phyloP scores from a whole-genome alignment of 2,888 invertebrate species.

The Salticus scenicus region DNA sequence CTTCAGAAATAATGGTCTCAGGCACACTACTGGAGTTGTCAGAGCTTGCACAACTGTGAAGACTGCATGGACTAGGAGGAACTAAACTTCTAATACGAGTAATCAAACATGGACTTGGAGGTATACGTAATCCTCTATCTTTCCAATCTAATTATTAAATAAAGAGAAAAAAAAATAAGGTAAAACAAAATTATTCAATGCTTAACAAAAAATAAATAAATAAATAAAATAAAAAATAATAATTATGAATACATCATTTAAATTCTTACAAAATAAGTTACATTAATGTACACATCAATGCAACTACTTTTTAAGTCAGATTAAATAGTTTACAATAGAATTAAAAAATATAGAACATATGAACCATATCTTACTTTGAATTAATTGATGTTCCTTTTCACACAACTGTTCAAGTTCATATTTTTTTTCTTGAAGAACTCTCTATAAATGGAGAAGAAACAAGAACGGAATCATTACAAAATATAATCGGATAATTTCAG shows the following conservation, averaged over 20 bases:
- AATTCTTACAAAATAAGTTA: too few relatives aligned
- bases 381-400: slow-evolving; percentile 76
- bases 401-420: slow-evolving; percentile 75
- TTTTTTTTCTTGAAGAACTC: slow-evolving; percentile 86
- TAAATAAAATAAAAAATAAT: too few relatives aligned
- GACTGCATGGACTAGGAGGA: slow-evolving; percentile 60
- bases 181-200: not conserved
- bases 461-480: not conserved
- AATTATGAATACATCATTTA: too few relatives aligned
- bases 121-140: slow-evolving; percentile 62
- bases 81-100: slow-evolving; percentile 32
- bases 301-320: too few relatives aligned
- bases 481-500: too few relatives aligned
- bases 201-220: too few relatives aligned
- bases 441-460: slow-evolving; percentile 77
- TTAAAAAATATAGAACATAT: too few relatives aligned
- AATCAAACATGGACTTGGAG: slow-evolving; percentile 56
- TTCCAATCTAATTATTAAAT: slow-evolving; percentile 59
- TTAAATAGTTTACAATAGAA: not conserved
- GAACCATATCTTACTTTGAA: slow-evolving; percentile 56
- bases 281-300: too few relatives aligned
- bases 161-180: too few relatives aligned
- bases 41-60: slow-evolving; percentile 50
- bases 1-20: slow-evolving; percentile 34
- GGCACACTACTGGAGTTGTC: slow-evolving; percentile 25